Evolutionary conservation across 2,888 invertebrate genomes (phyloP).

Genomic region (Gymnocheta viridis): DNA sequence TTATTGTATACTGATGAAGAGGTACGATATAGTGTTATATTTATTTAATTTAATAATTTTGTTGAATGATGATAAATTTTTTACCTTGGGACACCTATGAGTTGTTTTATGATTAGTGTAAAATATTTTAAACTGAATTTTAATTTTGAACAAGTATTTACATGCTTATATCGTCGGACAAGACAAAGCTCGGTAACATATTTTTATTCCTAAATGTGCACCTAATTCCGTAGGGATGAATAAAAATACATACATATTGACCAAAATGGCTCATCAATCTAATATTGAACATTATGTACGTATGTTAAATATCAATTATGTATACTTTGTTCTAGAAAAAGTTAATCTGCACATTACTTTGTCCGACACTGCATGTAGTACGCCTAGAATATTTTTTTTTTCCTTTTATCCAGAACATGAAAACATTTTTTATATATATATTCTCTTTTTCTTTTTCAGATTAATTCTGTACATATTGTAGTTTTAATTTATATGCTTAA

Average conservation of each 20-base stretch:
- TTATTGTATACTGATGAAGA: constrained; percentile 3
- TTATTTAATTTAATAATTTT: background rate
- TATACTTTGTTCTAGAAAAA: background rate
- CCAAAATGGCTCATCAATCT: too few species aligned
- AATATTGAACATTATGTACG: too few species aligned
- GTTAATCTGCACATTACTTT: background rate
- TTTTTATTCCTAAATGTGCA: too few species aligned
- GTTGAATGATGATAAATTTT: constrained; percentile 68
- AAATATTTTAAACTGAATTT: constrained; percentile 43
- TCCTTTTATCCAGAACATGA: background rate
- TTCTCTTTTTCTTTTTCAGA: background rate
- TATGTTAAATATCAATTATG: too few species aligned
- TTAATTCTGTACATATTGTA: background rate
- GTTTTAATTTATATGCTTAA: background rate
- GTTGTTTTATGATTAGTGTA: constrained; percentile 75
- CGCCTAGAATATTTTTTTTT: background rate
- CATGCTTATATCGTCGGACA: background rate
- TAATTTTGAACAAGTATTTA: background rate
- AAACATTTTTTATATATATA: background rate
- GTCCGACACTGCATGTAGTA: background rate
- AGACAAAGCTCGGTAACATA: background rate
- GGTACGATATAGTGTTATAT: constrained; percentile 15
- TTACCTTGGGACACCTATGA: constrained; percentile 81
- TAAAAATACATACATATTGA: too few species aligned
- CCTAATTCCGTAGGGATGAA: too few species aligned